These are phyloP conservation scores for Drosophila nannoptera DNA, from an alignment of 1,140 invertebrate species.

Conservation along the genomic window DNA sequence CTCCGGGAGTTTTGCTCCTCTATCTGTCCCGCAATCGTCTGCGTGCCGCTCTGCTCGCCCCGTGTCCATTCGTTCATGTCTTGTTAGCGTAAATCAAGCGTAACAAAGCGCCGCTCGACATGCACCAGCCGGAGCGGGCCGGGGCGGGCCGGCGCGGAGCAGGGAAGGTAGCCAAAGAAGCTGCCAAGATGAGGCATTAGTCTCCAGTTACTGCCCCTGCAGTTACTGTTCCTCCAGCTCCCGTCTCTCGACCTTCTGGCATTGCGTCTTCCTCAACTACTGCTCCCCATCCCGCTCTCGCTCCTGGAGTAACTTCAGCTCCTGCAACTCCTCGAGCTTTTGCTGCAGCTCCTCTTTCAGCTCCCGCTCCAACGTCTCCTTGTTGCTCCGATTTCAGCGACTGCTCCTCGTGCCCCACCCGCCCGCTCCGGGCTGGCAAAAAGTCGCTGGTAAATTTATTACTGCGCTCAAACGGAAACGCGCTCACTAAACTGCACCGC, in stretches of 20 bases:
- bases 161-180: slow-evolving; percentile 10
- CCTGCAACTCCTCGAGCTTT: background rate
- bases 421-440: slow-evolving; percentile 45
- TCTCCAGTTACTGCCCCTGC: slow-evolving; percentile 17
- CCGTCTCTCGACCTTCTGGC: background rate
- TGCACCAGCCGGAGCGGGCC: slow-evolving; percentile 20
- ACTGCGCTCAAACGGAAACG: slow-evolving; percentile 64
- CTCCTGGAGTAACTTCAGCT: background rate
- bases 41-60: slow-evolving; percentile 16
- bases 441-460: slow-evolving; percentile 65
- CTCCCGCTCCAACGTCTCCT: slow-evolving; percentile 17
- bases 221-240: background rate
- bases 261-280: background rate
- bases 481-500: slow-evolving; percentile 69
- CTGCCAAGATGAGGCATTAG: slow-evolving; percentile 44
- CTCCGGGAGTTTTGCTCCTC: slow-evolving; percentile 60
- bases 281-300: slow-evolving; percentile 9
- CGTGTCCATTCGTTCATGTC: slow-evolving; percentile 75
- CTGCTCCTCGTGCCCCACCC: slow-evolving; percentile 1
- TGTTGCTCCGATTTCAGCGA: background rate
- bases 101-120: slow-evolving; percentile 69
- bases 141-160: background rate
- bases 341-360: background rate
- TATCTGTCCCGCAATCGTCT: background rate
- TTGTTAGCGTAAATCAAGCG: slow-evolving; percentile 78